Evolutionary conservation across 2,888 invertebrate genomes (phyloP).

Genomic region (Meteorus colon): DNA sequence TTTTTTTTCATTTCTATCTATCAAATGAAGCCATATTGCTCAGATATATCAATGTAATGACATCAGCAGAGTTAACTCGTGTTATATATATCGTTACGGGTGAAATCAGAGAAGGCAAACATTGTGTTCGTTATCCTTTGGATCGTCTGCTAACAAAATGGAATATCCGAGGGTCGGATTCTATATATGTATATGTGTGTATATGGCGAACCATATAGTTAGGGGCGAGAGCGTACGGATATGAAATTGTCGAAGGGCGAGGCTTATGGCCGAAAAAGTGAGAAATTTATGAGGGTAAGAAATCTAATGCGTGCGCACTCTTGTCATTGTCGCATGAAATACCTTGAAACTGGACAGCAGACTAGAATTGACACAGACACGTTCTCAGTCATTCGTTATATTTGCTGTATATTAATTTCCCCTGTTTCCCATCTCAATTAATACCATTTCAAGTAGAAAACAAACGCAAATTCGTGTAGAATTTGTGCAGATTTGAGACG

Average conservation of each 20-base stretch:
- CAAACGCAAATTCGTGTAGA: neutral
- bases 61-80: conserved; percentile 35
- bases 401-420: conserved; percentile 36
- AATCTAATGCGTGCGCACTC: conserved; percentile 15
- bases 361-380: conserved; percentile 15
- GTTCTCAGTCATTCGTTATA: conserved; percentile 46
- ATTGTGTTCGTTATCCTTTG: neutral
- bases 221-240: neutral
- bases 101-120: neutral
- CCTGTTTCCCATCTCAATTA: conserved; percentile 52
- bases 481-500: too few relatives aligned
- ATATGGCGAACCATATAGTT: neutral
- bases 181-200: neutral
- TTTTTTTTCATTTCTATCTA: too few relatives aligned
- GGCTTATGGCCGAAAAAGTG: conserved; percentile 31
- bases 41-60: conserved; percentile 1
- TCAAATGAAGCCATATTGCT: too few relatives aligned
- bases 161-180: conserved; percentile 7
- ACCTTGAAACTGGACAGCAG: conserved; percentile 31
- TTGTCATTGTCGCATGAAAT: conserved; percentile 36
- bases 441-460: conserved; percentile 33
- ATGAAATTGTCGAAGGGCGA: conserved; percentile 33
- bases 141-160: conserved; percentile 17
- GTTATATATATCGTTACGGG: neutral
- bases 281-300: conserved; percentile 44